phyloP scores from a whole-genome alignment of 2,797 vertebrate genomes.

The Anniella stebbinsi region DNA sequence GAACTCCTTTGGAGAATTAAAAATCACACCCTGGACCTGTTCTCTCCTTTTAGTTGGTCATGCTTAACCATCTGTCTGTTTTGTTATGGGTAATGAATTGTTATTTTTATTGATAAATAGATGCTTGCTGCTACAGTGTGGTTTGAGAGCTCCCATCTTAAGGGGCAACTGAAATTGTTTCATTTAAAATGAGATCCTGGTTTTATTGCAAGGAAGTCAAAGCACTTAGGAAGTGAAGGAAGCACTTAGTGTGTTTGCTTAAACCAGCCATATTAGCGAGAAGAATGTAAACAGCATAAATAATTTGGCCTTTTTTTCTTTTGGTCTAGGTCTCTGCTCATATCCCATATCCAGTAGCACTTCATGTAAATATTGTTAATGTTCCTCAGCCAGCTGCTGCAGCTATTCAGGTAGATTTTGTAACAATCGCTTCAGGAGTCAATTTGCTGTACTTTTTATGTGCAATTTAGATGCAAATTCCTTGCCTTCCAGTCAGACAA shows the following conservation, averaged over 20 bases:
- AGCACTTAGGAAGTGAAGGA: slow-evolving; percentile 26
- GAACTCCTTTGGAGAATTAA: neutral
- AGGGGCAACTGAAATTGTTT: slow-evolving; percentile 2
- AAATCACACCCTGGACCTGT: neutral
- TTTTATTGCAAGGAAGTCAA: slow-evolving; percentile 12
- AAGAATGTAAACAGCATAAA: slow-evolving; percentile 39
- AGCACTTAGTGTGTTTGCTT: slow-evolving; percentile 19
- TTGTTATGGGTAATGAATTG: neutral
- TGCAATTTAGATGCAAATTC: slow-evolving; percentile 48
- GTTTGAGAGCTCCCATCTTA: neutral
- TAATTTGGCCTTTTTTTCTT: slow-evolving; percentile 67
- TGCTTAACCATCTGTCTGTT: neutral
- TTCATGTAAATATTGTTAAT: slow-evolving; percentile 95
- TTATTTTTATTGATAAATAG: neutral
- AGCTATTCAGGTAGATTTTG: slow-evolving; percentile 91
- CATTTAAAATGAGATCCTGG: neutral
- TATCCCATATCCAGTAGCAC: slow-evolving; percentile 90
- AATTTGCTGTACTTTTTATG: slow-evolving; percentile 44
- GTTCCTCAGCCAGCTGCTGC: slow-evolving; percentile 95
- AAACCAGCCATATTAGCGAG: neutral
- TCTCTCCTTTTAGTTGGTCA: neutral
- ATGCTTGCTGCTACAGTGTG: neutral
- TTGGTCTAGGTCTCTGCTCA: slow-evolving; percentile 79
- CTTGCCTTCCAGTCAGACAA: neutral
- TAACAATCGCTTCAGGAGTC: slow-evolving; percentile 59